phyloP scores from a whole-genome alignment of 1,140 invertebrate genomes.

The Steinernema feltiae region DNA sequence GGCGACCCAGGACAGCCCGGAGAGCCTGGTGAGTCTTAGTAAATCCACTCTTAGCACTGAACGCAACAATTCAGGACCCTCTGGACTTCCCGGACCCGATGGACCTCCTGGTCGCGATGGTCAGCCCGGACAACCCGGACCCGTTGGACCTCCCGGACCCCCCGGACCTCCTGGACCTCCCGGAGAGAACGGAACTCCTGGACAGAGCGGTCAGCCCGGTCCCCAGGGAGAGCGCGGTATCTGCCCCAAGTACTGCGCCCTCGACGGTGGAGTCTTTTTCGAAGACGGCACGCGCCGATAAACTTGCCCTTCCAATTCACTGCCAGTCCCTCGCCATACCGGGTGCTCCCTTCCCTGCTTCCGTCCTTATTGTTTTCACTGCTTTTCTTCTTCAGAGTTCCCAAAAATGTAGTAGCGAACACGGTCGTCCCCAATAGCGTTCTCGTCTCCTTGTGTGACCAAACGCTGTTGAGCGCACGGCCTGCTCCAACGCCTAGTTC shows the following conservation, averaged over 20 bases:
- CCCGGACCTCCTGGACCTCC: conserved; percentile 23
- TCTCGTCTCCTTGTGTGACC: background rate
- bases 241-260: conserved; percentile 42
- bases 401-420: conserved; percentile 7
- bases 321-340: conserved; percentile 13
- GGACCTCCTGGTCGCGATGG: conserved; percentile 33
- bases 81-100: conserved; percentile 22
- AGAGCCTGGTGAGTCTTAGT: conserved; percentile 3
- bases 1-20: conserved; percentile 28
- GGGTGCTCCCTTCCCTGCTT: conserved; percentile 8
- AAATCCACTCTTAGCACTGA: background rate
- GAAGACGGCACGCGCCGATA: conserved; percentile 44
- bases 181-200: conserved; percentile 32
- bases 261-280: conserved; percentile 45
- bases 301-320: background rate
- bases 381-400: background rate
- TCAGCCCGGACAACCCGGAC: conserved; percentile 44
- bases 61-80: conserved; percentile 30
- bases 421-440: background rate
- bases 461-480: background rate
- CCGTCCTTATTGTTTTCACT: background rate
- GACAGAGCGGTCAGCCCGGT: conserved; percentile 43
- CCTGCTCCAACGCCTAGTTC: background rate
- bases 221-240: conserved; percentile 39
- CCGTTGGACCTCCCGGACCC: conserved; percentile 43